Evolutionary conservation across 2,888 invertebrate species (phyloP), one percentile per base, ranked within the genome.

Genomic region (Bembecia ichneumoniformis): DNA sequence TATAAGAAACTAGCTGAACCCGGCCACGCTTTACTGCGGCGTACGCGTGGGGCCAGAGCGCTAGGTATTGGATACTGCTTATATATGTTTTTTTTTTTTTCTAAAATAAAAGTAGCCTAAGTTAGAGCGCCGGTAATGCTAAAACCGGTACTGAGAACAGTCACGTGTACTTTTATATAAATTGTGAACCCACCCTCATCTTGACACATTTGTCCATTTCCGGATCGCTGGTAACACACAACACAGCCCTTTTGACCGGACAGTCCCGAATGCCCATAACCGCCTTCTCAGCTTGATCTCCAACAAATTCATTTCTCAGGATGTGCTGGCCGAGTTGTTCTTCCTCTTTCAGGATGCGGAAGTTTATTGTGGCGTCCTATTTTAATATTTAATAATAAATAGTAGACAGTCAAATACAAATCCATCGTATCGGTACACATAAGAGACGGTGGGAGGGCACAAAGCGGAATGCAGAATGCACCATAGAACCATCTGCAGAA

Each of bases 181-280:
- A 7, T 13, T 17, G 3, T 40, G 14, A 35, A 73, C 88, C 74
- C 77, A 95, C 96, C 89, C 90, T 92, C 96, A 97, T 97, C 78
- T 94, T 94, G 44, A 94, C 86, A 72, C 98, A 98, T 79, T 98
- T 98, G 50, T 93, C 92, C 84, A 95, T 90, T 77, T 98, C 98
- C 0, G 92, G 90, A 51, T 95, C 93, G 0, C 98, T 98, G 0
- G 97, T 96, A 16, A 98, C 94, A 69, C 98, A 98, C 15, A 98
- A 75, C 0, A 92, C 92, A 84, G 97, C 95, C n/a, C 91, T 87
- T 46, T 91, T 89, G 5, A 97, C 92, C 0, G 97, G 96, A 71
- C 98, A 98, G 53, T 92, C 90, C 48, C 94, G 88, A 1, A 97
- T 90, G 1, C 91, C 92, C 52, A 92, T 82, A 55, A 96, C 93